Evolutionary conservation across 2,113 vertebrate genomes (phyloP), one percentile per base, ranked within the genome.

Genomic region (Oreotrochilus melanogaster): DNA sequence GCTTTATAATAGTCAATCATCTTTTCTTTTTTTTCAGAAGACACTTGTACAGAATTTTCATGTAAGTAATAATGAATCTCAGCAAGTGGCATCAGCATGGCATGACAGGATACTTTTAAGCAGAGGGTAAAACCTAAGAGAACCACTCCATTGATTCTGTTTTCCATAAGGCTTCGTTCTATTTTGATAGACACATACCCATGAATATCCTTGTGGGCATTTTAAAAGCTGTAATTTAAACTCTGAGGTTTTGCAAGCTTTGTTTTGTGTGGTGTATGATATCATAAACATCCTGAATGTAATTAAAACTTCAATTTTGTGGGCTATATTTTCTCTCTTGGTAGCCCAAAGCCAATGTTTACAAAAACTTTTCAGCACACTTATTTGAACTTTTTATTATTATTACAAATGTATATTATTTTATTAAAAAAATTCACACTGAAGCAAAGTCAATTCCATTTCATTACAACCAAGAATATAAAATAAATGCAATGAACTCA

Each of bases 381-480:
- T 91, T 58, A 45, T 19, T 90, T 66, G 80, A 96, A 96, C 78
- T 91, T 93, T 97, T 95, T 91, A 96, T 97, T 95, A 89, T 96
- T 96, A 92, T 93, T 93, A 95, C 90, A 93, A 96, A 95, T 86
- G 92, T 91, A 96, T 97, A 96, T 92, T 96, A 93, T 92, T 97
- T 96, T 97, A 97, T 97, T 94, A 69, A 95, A 97, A 97, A 97
- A 97, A 98, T 89, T 81, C 97, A 97, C 96, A 97, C 82, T 95
- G 95, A 98, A 97, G 91, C 97, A 97, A 98, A 98, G 98, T 98
- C 98, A 98, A 98, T 98, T 98, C 98, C 97, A 96, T 98, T 99
- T 99, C 98, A 99, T 99, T 99, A 99, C 98, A 98, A 98, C 98
- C 98, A 97, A 98, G 97, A 97, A 99, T 99, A 99, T 97, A 99